A percentile compares a stretch with the other conserved stretches of the same genome.
Conservation (phyloP, 1,140 invertebrate species). For the Centruroides sculpturatus region DNA sequence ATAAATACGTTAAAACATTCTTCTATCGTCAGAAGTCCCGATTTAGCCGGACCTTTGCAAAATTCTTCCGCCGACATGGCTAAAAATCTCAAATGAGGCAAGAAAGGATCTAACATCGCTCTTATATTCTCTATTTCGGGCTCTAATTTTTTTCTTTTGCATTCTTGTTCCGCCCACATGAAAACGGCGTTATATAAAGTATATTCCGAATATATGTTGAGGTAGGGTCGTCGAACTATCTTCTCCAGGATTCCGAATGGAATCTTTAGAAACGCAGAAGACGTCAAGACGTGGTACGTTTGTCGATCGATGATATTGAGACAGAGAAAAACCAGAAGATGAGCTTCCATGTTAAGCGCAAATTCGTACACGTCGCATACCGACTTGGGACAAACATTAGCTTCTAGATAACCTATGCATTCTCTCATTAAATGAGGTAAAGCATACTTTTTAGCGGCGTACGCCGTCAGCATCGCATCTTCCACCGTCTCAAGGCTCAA, state of each 20-base stretch:
- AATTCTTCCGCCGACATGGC: constrained; percentile 23
- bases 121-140: constrained; percentile 9
- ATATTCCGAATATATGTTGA: constrained; percentile 23
- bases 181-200: constrained; percentile 20
- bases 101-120: constrained; percentile 2
- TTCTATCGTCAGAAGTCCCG: constrained; percentile 15
- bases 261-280: constrained; percentile 8
- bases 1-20: constrained; percentile 22
- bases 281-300: constrained; percentile 22
- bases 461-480: constrained; percentile 24
- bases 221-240: constrained; percentile 18
- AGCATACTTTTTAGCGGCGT: constrained; percentile 23
- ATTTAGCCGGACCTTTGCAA: constrained; percentile 15
- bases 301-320: constrained; percentile 24
- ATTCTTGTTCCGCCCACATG: constrained; percentile 21
- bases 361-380: constrained; percentile 24
- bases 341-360: constrained; percentile 19
- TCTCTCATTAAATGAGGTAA: constrained; percentile 22
- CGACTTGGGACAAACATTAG: constrained; percentile 20
- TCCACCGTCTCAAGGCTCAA: constrained; percentile 23
- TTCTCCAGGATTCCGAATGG: constrained; percentile 20
- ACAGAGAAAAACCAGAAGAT: constrained; percentile 21
- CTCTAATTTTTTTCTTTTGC: constrained; percentile 13
- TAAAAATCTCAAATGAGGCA: constrained; percentile 18
- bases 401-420: constrained; percentile 21